Base-by-base conservation (phyloP, 1,140 invertebrate species). In the Leptestheria dahalacensis region DNA sequence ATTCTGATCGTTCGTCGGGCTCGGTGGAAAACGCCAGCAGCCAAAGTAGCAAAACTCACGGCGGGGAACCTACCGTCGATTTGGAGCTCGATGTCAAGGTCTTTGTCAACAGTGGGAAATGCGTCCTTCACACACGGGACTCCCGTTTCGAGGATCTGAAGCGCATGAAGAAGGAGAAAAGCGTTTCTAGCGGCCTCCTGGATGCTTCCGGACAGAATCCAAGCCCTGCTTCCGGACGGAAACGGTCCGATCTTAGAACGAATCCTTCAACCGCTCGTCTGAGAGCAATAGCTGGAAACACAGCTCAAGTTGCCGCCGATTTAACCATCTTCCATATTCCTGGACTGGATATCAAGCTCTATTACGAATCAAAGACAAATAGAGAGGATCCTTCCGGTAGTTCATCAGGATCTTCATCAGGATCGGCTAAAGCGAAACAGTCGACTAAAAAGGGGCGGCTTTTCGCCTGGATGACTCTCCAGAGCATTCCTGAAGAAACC, bases 71-170 rank as follows among this genome's bases (percentile, higher is more conserved):
- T 0, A 95, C 88, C 67, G 90, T 98, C 61, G 93, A 98, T 71
- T 89, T 97, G 70, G 91, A 97, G 70, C 74, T 97, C 62, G 92
- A 97, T 72, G 86, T 98, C 0, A 95, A 95, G 74, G 91, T 97
- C 28, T 81, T 94, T 60, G 94, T 98, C 55, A 95, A 95, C 69
- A 92, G 90, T 66, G 94, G 93, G 1, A 94, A 96, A 74, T 97
- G 93, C 74, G 90, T 95, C 25, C 75, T 98, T 2, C 92, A 97
- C 72, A 95, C 92, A 0, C 95, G 93, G 72, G 88, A 92, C 69
- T 72, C 73, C 0, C 79, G 76, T 61, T 86, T 90, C 47, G 87
- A 90, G 53, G 81, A 85, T 64, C 69, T 78, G 6, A 48, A 48
- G 21, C 64, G 62, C 24, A 80, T 83, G 79, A 78, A 80, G 57